These are phyloP conservation scores for Dysmachus trigonus DNA, from an alignment of 2,888 invertebrate genomes.

Conservation along the genomic window DNA sequence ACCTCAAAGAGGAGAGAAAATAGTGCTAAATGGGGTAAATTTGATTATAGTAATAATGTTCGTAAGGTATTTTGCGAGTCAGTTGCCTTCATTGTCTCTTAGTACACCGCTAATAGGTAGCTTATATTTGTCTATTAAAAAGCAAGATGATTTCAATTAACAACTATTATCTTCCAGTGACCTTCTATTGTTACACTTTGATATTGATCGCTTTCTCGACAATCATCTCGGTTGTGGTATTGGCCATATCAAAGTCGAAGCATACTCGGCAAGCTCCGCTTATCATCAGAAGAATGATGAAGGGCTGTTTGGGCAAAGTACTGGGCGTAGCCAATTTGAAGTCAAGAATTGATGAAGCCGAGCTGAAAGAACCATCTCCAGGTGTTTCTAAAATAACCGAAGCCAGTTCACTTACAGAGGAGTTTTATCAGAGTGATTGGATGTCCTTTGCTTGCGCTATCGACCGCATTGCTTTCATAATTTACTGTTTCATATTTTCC, in stretches of 20 bases:
- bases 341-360: conserved; percentile 32
- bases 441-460: conserved; percentile 70
- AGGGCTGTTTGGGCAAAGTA: conserved; percentile 53
- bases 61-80: conserved; percentile 68
- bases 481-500: conserved; percentile 57
- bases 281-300: conserved; percentile 57
- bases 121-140: background rate
- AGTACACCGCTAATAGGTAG: conserved; percentile 60
- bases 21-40: conserved; percentile 67
- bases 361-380: conserved; percentile 61
- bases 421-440: conserved; percentile 70
- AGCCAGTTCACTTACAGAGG: conserved; percentile 45
- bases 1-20: conserved; percentile 70
- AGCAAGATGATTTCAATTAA: background rate
- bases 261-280: conserved; percentile 65
- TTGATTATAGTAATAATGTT: conserved; percentile 68
- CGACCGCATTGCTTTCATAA: conserved; percentile 65
- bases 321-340: conserved; percentile 57
- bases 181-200: conserved; percentile 66
- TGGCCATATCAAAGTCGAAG: conserved; percentile 66
- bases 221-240: conserved; percentile 65
- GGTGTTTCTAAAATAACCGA: conserved; percentile 57
- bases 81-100: conserved; percentile 59
- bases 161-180: conserved; percentile 58
- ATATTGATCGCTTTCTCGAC: conserved; percentile 65